Conservation (phyloP, 2,797 vertebrate species). For the Sciaenops ocellatus region DNA sequence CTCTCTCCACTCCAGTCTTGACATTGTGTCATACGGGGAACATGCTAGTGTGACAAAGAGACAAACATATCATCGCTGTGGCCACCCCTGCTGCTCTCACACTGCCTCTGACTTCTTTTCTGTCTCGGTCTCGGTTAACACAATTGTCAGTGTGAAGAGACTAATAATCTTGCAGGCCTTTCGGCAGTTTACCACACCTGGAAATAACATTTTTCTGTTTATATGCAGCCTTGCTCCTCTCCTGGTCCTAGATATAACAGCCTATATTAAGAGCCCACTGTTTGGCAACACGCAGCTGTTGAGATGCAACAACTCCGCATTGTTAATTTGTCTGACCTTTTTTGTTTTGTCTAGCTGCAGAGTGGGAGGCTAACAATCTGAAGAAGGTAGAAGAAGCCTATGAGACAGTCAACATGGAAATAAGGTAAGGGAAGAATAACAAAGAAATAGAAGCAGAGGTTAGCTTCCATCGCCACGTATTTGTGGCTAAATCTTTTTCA, state of each 20-base stretch:
- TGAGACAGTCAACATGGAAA: slow-evolving; percentile 79
- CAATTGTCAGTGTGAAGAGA: slow-evolving; percentile 57
- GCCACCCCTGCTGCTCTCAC: slow-evolving; percentile 43
- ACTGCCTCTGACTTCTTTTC: slow-evolving; percentile 28
- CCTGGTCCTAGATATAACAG: slow-evolving; percentile 51
- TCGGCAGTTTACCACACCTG: slow-evolving; percentile 61
- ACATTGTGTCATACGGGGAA: slow-evolving; percentile 31
- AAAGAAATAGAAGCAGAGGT: slow-evolving; percentile 25
- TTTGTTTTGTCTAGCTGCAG: slow-evolving; percentile 79
- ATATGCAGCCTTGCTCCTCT: slow-evolving; percentile 44
- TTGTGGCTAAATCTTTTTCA: slow-evolving; percentile 38
- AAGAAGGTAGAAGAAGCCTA: slow-evolving; percentile 81
- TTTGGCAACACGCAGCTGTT: slow-evolving; percentile 72
- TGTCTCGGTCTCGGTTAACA: slow-evolving; percentile 48
- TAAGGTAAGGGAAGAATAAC: slow-evolving; percentile 72
- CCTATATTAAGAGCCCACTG: slow-evolving; percentile 63
- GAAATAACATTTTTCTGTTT: slow-evolving; percentile 66
- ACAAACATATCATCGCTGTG: slow-evolving; percentile 37
- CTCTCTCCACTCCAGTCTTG: slow-evolving; percentile 5
- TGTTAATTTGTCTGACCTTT: slow-evolving; percentile 79
- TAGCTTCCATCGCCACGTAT: slow-evolving; percentile 18
- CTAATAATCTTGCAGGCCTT: slow-evolving; percentile 62
- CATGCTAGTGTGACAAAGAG: slow-evolving; percentile 33
- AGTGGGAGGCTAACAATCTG: slow-evolving; percentile 77
- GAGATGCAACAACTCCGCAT: slow-evolving; percentile 59